phyloP scores from a whole-genome alignment of 2,797 vertebrate species.

The Poecilia gillii region DNA sequence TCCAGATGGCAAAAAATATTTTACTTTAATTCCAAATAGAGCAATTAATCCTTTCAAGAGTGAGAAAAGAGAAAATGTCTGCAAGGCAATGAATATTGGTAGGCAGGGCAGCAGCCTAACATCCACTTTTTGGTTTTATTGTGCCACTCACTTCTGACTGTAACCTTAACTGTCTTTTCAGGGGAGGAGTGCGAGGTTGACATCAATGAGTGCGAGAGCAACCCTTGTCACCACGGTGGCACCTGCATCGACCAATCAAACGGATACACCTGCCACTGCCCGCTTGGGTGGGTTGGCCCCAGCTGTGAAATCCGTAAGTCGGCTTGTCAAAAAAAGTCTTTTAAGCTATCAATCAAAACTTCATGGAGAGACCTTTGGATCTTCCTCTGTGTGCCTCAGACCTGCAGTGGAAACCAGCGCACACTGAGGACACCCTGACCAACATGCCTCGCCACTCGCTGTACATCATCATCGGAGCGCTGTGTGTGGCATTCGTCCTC shows the following conservation, averaged over 20 bases:
- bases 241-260: conserved; percentile 95
- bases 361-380: too few relatives aligned
- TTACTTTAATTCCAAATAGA: neutral
- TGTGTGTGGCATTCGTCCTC: conserved; percentile 96
- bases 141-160: conserved; percentile 13
- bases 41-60: neutral
- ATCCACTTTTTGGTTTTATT: conserved; percentile 9
- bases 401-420: conserved; percentile 94
- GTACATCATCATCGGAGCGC: conserved; percentile 97
- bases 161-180: conserved; percentile 43
- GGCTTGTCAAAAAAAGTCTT: conserved; percentile 19
- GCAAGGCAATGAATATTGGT: neutral
- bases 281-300: conserved; percentile 93
- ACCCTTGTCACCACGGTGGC: conserved; percentile 92
- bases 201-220: conserved; percentile 93
- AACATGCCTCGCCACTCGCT: conserved; percentile 98
- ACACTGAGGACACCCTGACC: conserved; percentile 91
- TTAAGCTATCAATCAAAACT: conserved; percentile 20
- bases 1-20: neutral
- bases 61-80: neutral
- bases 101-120: neutral
- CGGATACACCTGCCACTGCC: conserved; percentile 93
- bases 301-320: conserved; percentile 98
- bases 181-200: conserved; percentile 93
- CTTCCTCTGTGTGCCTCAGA: conserved; percentile 75